Evolutionary conservation across 2,797 vertebrate species (phyloP).

Genomic region (Clamator glandarius): DNA sequence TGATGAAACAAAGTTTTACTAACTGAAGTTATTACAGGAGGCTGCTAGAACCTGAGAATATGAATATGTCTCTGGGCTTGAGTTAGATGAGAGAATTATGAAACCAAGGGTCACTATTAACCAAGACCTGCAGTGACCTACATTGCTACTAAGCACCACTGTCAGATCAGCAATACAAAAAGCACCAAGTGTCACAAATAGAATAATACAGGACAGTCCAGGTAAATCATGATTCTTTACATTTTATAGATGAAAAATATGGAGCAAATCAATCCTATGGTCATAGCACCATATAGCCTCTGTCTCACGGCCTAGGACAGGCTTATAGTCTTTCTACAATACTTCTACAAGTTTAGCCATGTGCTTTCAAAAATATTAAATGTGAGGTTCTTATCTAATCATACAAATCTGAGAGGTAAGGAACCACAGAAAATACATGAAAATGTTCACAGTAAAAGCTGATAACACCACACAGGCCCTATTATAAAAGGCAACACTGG

Average conservation of each 20-base stretch:
- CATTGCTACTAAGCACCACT: not conserved
- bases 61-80: not conserved
- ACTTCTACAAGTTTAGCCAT: not conserved
- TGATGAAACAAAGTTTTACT: not conserved
- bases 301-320: no score
- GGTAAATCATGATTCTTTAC: not conserved
- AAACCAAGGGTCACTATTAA: not conserved
- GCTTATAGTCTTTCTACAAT: not conserved
- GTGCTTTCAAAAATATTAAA: not conserved
- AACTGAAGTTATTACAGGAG: not conserved
- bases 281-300: not conserved
- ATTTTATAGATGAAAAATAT: not conserved
- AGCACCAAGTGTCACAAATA: not conserved
- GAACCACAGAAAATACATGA: not conserved
- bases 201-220: not conserved
- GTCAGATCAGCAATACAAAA: not conserved
- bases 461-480: not conserved
- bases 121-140: not conserved
- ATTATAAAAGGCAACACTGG: not conserved
- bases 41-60: not conserved
- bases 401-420: not conserved
- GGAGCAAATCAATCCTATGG: not conserved
- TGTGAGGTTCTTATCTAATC: not conserved
- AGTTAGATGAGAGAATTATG: not conserved
- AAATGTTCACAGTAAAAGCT: not conserved